Conservation (phyloP, 2,797 vertebrate genomes). For the Parotocinclus haroldoi region DNA sequence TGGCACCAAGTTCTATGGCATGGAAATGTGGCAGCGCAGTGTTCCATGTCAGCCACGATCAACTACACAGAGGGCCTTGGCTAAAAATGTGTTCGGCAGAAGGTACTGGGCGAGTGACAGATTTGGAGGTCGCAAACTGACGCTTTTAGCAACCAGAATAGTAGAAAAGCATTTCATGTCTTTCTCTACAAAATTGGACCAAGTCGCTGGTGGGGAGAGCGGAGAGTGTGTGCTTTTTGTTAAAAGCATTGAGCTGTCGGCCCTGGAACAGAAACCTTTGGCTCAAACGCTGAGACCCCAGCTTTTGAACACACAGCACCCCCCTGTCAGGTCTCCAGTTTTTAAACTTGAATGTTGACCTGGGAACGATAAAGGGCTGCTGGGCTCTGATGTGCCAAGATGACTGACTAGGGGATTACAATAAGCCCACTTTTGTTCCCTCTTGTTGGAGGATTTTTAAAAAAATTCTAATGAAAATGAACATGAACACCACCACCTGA, state of each 20-base stretch:
- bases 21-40: too few species aligned
- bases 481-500: background rate
- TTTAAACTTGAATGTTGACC: too few species aligned
- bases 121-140: slow-evolving; percentile 19
- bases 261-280: too few species aligned
- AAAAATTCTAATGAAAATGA: too few species aligned
- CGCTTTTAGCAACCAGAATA: slow-evolving; percentile 42
- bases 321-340: too few species aligned
- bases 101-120: slow-evolving; percentile 31
- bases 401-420: slow-evolving; percentile 25
- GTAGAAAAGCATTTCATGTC: slow-evolving; percentile 25
- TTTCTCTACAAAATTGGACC: slow-evolving; percentile 52
- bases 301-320: too few species aligned
- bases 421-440: slow-evolving; percentile 12
- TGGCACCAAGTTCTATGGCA: too few species aligned
- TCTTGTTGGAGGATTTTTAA: slow-evolving; percentile 8
- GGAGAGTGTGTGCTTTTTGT: slow-evolving; percentile 37
- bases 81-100: slow-evolving; percentile 13
- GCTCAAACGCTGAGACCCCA: too few species aligned
- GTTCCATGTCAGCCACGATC: too few species aligned
- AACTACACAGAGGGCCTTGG: background rate
- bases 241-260: slow-evolving; percentile 22
- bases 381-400: slow-evolving; percentile 5
- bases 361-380: too few species aligned
- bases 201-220: slow-evolving; percentile 37